A percentile compares a stretch with the other conserved stretches of the same genome.
Conservation (phyloP, 2,113 vertebrate genomes). For the Leucopsar rothschildi region DNA sequence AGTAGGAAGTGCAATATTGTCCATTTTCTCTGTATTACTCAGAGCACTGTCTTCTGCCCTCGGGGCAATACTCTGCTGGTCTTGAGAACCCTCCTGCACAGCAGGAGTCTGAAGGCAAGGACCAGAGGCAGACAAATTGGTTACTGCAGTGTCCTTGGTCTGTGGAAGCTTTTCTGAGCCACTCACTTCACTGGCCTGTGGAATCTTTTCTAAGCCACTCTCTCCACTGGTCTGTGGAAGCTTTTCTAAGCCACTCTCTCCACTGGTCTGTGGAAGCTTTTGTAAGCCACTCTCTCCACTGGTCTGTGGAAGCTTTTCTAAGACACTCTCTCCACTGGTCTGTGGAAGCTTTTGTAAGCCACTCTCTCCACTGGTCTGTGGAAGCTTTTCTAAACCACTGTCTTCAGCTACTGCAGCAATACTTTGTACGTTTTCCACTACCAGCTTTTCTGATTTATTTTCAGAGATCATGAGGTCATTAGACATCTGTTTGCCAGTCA, state of each 20-base stretch:
- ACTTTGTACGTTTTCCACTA: not conserved
- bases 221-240: not conserved
- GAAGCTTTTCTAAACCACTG: not conserved
- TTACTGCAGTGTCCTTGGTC: not conserved
- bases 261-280: not conserved
- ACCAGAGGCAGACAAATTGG: not conserved
- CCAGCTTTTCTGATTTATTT: not conserved
- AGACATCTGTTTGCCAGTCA: slow-evolving; percentile 1
- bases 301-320: not conserved
- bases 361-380: not conserved
- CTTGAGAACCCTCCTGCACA: not conserved
- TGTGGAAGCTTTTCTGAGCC: not conserved
- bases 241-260: not conserved
- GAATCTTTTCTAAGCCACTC: not conserved
- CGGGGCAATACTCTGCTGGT: not conserved
- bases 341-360: not conserved
- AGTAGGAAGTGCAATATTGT: not conserved
- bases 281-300: not conserved
- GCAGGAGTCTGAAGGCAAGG: not conserved
- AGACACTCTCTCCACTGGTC: not conserved
- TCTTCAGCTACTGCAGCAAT: not conserved
- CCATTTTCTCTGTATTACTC: not conserved
- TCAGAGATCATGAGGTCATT: not conserved
- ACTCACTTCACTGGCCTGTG: not conserved
- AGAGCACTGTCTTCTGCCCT: not conserved